A percentile compares a stretch with the other conserved stretches of the same genome.
Evolutionary conservation across 2,113 vertebrate genomes (phyloP).

Genomic region (Lepisosteus oculatus): DNA sequence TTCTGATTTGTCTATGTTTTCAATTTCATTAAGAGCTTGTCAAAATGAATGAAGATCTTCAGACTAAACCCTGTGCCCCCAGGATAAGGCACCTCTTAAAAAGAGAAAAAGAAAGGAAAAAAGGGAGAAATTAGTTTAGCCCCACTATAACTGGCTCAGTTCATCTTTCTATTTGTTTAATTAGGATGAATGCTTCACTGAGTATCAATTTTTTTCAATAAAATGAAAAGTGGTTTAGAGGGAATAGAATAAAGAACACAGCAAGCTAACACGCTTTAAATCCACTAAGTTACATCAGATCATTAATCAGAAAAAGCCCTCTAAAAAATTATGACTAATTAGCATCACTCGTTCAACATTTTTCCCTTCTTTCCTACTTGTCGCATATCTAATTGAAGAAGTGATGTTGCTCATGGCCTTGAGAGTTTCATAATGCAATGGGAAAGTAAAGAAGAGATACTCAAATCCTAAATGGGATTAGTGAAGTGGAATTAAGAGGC

Average conservation of each 20-base stretch:
- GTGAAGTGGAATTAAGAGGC: slow-evolving; percentile 32
- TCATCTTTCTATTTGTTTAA: slow-evolving; percentile 45
- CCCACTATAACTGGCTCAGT: neutral
- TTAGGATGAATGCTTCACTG: slow-evolving; percentile 38
- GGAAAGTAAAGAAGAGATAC: slow-evolving; percentile 12
- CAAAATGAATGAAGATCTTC: slow-evolving; percentile 4
- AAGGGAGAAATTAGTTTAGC: neutral
- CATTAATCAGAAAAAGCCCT: slow-evolving; percentile 38
- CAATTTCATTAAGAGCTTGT: neutral
- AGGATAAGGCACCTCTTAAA: neutral
- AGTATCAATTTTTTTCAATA: neutral
- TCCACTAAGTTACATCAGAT: slow-evolving; percentile 22
- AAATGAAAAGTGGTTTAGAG: neutral
- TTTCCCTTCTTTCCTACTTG: slow-evolving; percentile 23
- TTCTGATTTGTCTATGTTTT: neutral
- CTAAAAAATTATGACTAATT: slow-evolving; percentile 52
- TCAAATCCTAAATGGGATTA: slow-evolving; percentile 37
- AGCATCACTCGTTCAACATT: slow-evolving; percentile 41
- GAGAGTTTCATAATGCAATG: slow-evolving; percentile 49
- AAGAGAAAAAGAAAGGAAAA: neutral
- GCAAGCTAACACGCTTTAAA: slow-evolving; percentile 20
- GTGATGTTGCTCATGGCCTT: slow-evolving; percentile 61
- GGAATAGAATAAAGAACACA: slow-evolving; percentile 1
- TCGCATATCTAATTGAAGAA: slow-evolving; percentile 59
- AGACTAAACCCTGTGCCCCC: neutral